A percentile compares a stretch with the other conserved stretches of the same genome.
These are phyloP conservation scores for Drosophila colorata DNA, from an alignment of 2,888 invertebrate species.

Conservation along the genomic window DNA sequence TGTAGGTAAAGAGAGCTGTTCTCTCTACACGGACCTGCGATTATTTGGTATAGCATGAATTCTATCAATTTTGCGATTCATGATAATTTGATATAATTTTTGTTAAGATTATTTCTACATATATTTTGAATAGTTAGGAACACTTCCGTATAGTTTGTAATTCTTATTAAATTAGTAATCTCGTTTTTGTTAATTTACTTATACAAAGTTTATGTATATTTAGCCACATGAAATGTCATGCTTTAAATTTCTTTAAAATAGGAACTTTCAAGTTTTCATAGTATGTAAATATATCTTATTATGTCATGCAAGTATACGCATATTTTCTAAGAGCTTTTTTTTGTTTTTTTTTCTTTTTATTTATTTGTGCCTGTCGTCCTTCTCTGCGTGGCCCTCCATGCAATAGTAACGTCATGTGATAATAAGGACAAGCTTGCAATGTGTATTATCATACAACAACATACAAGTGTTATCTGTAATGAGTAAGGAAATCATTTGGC, in stretches of 20 bases:
- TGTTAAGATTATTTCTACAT: constrained; percentile 32
- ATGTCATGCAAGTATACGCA: constrained; percentile 15
- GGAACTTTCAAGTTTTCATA: constrained; percentile 78
- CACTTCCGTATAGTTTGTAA: constrained; percentile 66
- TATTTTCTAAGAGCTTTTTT: constrained; percentile 5
- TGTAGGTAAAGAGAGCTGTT: background rate
- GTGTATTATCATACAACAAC: background rate
- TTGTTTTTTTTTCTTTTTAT: background rate
- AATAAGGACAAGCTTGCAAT: background rate
- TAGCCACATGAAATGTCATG: constrained; percentile 56
- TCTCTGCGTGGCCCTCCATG: background rate
- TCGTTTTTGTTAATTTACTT: constrained; percentile 40
- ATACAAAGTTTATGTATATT: constrained; percentile 45
- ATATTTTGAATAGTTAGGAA: constrained; percentile 74
- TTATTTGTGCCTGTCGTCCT: background rate
- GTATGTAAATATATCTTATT: constrained; percentile 55
- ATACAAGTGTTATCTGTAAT: constrained; percentile 9
- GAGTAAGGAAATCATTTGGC: background rate
- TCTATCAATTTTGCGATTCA: constrained; percentile 12
- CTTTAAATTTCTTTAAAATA: constrained; percentile 71
- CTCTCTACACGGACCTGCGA: constrained; percentile 1
- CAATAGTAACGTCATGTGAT: constrained; percentile 1
- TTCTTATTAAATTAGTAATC: constrained; percentile 46
- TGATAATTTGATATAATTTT: constrained; percentile 22
- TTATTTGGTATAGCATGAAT: constrained; percentile 12